Evolutionary conservation across 1,140 invertebrate species (phyloP).

Genomic region (Neodiprion lecontei): DNA sequence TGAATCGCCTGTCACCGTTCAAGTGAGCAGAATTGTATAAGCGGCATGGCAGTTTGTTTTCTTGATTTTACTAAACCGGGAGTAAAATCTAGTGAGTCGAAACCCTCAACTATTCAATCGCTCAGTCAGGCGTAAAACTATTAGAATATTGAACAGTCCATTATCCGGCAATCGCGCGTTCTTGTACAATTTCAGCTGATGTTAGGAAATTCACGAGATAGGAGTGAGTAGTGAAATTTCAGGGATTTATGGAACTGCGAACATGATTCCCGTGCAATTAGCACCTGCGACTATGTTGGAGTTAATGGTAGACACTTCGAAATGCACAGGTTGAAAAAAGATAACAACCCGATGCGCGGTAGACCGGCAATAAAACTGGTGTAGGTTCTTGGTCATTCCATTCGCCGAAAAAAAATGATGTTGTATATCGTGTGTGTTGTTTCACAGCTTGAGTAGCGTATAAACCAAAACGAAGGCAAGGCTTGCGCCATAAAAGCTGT

Average conservation of each 20-base stretch:
- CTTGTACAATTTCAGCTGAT: not conserved
- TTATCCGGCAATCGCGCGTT: not conserved
- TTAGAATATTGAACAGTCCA: conserved; percentile 1
- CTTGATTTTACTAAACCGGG: not conserved
- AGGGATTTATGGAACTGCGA: not conserved
- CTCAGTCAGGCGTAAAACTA: not conserved
- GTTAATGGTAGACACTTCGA: not conserved
- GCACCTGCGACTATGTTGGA: not conserved
- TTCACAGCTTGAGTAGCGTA: no score
- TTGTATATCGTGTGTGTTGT: no score
- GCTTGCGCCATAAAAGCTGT: no score
- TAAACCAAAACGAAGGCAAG: no score
- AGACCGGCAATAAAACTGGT: not conserved
- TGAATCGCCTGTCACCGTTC: not conserved
- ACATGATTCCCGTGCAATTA: not conserved
- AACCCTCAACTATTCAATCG: not conserved
- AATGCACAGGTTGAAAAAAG: not conserved
- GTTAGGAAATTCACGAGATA: not conserved
- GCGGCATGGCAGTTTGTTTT: not conserved
- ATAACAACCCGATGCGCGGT: not conserved
- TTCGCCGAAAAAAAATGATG: not conserved
- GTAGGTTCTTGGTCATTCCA: not conserved
- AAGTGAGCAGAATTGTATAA: not conserved
- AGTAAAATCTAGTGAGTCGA: not conserved
- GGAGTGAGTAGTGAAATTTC: not conserved